Conservation (phyloP, 2,113 vertebrate genomes). For the Leucosticte australis region DNA sequence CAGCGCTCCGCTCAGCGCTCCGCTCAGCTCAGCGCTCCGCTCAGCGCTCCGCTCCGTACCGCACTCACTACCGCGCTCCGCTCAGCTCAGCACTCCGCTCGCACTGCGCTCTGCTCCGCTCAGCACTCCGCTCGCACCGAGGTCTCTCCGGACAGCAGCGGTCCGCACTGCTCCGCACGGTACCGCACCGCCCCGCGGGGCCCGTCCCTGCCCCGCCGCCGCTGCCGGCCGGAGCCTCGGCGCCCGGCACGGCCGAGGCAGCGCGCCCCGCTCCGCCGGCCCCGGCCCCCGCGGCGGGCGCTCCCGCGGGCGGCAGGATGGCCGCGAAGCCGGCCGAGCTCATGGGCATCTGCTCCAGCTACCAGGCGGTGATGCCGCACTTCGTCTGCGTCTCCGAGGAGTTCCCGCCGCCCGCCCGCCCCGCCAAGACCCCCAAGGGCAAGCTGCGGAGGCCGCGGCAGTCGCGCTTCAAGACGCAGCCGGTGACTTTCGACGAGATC, state of each 20-base stretch:
- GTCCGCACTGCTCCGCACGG: neutral
- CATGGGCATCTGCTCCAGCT: slow-evolving; percentile 77
- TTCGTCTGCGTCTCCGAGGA: slow-evolving; percentile 81
- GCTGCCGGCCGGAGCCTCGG: neutral
- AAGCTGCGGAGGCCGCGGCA: slow-evolving; percentile 85
- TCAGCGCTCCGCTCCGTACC: neutral
- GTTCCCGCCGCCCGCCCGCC: slow-evolving; percentile 85
- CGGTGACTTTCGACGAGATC: slow-evolving; percentile 97
- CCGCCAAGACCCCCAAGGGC: slow-evolving; percentile 77
- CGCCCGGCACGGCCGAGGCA: slow-evolving; percentile 8
- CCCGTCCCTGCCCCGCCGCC: slow-evolving; percentile 45
- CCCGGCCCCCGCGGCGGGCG: neutral
- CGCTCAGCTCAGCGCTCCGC: neutral
- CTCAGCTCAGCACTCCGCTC: neutral
- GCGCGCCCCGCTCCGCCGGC: neutral
- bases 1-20: neutral
- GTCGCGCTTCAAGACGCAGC: slow-evolving; percentile 95
- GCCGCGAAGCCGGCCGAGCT: slow-evolving; percentile 83
- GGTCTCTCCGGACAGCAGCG: too few relatives aligned
- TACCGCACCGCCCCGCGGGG: neutral
- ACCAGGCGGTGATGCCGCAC: slow-evolving; percentile 84
- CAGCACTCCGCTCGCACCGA: neutral
- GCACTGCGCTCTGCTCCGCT: too few relatives aligned
- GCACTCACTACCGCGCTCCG: too few relatives aligned
- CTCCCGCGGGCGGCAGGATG: slow-evolving; percentile 60